Evolutionary conservation across 2,888 invertebrate genomes (phyloP).

Genomic region (Harpagoxenus sublaevis): DNA sequence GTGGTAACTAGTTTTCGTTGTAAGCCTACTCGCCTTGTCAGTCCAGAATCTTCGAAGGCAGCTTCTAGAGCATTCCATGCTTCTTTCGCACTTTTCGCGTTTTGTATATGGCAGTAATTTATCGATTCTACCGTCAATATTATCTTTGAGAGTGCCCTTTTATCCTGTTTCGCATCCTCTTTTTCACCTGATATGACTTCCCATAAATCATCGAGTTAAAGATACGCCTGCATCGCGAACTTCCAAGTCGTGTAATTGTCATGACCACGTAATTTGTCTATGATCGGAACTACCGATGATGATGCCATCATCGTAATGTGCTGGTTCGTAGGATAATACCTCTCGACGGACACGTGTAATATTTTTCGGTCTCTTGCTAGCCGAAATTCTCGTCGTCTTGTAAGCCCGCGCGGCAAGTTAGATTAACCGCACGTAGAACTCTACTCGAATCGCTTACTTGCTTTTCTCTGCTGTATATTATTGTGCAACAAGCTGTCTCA

Average conservation of each 20-base stretch:
- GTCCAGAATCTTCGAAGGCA: too few species aligned
- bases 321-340: neutral
- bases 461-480: too few species aligned
- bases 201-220: neutral
- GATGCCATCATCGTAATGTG: neutral
- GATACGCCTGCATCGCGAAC: neutral
- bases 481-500: too few species aligned
- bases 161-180: neutral
- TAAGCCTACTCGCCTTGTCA: too few species aligned
- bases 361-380: too few species aligned
- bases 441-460: too few species aligned
- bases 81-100: neutral
- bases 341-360: too few species aligned
- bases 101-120: neutral
- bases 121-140: neutral
- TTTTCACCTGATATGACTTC: neutral
- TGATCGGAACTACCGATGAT: neutral
- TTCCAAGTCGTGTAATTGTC: neutral
- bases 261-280: neutral
- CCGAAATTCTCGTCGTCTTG: too few species aligned
- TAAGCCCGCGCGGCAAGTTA: too few species aligned
- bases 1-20: too few species aligned
- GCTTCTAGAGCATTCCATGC: too few species aligned
- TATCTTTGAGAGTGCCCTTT: neutral
- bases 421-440: too few species aligned